phyloP scores from a whole-genome alignment of 64 coral and sea anemone species.

The Pocillopora verrucosa region DNA sequence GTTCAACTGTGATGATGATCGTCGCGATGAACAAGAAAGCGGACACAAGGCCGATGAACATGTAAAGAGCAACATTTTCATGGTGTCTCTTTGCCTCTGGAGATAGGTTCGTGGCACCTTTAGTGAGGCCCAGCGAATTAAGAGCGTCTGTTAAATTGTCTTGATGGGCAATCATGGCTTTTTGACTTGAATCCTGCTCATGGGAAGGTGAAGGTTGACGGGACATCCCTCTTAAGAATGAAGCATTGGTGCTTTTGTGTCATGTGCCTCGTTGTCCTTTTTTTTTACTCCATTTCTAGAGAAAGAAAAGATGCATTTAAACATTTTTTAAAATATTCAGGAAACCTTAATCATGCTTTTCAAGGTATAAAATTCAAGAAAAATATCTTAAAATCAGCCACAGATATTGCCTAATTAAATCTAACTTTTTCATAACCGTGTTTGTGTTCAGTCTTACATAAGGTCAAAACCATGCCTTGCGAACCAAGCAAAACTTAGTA shows the following conservation, averaged over 20 bases:
- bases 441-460: too few relatives aligned
- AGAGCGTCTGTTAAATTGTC: constrained; percentile 74
- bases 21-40: constrained; percentile 92
- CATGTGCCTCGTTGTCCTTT: background rate
- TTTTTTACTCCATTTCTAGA: constrained; percentile 5
- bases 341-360: too few relatives aligned
- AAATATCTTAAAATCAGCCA: too few relatives aligned
- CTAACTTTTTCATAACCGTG: too few relatives aligned
- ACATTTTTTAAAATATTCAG: background rate
- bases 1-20: constrained; percentile 88
- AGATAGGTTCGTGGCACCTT: constrained; percentile 36
- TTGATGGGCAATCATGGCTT: constrained; percentile 36
- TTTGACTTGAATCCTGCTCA: constrained; percentile 41
- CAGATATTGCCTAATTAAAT: too few relatives aligned
- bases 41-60: constrained; percentile 95
- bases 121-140: constrained; percentile 62
- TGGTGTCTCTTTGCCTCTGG: constrained; percentile 85
- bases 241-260: constrained; percentile 23
- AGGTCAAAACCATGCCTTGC: too few relatives aligned
- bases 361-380: too few relatives aligned
- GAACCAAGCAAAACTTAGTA: too few relatives aligned
- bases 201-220: background rate
- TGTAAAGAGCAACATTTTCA: constrained; percentile 95
- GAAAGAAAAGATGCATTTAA: background rate
- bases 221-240: constrained; percentile 35